Evolutionary conservation across 2,113 vertebrate genomes (phyloP).

Genomic region (Pongo pygmaeus): DNA sequence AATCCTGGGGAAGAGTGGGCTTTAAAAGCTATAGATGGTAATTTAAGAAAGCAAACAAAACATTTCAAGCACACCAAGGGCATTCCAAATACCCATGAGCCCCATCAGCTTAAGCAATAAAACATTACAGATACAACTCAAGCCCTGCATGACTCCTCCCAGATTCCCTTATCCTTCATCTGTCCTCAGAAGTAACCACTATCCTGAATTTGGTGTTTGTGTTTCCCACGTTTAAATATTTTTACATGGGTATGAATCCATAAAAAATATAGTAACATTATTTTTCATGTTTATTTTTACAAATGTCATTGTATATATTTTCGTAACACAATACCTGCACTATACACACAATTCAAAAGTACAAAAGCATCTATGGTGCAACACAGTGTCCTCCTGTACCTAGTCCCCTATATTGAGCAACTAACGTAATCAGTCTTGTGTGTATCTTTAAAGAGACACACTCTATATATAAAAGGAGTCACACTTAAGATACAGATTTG

Average conservation of each 20-base stretch:
- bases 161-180: neutral
- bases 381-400: neutral
- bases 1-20: neutral
- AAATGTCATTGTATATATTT: slow-evolving; percentile 36
- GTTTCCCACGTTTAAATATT: neutral
- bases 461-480: neutral
- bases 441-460: neutral
- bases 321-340: neutral
- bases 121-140: neutral
- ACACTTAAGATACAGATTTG: neutral
- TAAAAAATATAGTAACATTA: neutral
- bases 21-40: slow-evolving; percentile 18
- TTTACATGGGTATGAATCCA: neutral
- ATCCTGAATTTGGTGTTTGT: neutral
- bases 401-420: neutral
- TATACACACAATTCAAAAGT: neutral
- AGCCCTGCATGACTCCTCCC: neutral
- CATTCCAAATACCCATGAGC: neutral
- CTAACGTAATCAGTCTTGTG: neutral
- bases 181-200: neutral
- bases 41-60: slow-evolving; percentile 18
- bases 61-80: neutral
- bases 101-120: neutral
- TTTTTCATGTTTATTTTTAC: neutral
- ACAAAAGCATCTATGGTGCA: neutral